phyloP scores from a whole-genome alignment of 37 sponge, comb jelly and placozoan genomes.

The Axinella damicornis region DNA sequence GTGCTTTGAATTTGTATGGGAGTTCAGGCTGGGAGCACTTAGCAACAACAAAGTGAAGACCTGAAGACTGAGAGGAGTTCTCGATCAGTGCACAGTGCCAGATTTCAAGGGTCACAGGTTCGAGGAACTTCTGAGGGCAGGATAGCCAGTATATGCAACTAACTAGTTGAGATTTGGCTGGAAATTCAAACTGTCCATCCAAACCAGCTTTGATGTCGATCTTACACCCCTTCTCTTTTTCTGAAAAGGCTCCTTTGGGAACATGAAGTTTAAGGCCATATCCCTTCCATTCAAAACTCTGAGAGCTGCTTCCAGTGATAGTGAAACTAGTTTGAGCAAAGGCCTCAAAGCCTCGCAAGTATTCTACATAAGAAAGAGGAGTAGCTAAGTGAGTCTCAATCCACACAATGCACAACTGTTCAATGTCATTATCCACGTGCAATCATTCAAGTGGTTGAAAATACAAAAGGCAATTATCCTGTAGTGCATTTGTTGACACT shows the following conservation, averaged over 20 bases:
- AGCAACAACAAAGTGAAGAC: not conserved
- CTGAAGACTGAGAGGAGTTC: not conserved
- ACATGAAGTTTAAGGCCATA: no score
- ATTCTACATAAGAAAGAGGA: no score
- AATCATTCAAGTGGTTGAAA: no score
- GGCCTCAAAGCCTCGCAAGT: no score
- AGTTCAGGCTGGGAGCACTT: not conserved
- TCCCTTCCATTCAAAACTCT: no score
- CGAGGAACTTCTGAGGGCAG: not conserved
- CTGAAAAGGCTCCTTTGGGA: not conserved
- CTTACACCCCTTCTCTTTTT: not conserved
- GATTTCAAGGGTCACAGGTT: not conserved
- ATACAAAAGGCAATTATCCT: no score
- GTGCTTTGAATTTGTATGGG: conserved; percentile 1
- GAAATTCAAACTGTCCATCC: not conserved
- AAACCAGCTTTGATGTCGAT: not conserved
- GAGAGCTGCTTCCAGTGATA: no score
- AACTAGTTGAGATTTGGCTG: not conserved
- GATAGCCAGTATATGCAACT: not conserved
- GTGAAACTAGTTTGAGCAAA: no score
- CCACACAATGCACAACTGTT: no score
- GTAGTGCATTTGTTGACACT: no score
- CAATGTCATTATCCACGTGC: no score
- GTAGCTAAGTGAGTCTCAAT: no score
- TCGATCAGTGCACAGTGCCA: not conserved